A percentile compares a stretch with the other conserved stretches of the same genome.
These are phyloP conservation scores for Rynchops niger DNA, from an alignment of 2,113 vertebrate species.

Conservation along the genomic window DNA sequence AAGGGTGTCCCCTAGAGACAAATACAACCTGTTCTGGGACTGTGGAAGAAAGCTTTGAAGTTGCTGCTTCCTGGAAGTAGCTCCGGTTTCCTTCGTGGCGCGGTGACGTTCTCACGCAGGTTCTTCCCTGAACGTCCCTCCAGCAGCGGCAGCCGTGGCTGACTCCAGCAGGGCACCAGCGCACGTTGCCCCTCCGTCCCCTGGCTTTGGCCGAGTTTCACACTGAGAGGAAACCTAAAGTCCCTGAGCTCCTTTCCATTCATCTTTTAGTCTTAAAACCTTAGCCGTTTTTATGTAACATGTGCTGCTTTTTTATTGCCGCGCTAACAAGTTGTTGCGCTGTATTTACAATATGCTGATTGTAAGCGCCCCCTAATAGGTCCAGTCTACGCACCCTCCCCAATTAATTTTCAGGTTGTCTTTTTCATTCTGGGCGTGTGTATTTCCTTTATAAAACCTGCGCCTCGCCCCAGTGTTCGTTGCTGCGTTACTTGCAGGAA, in stretches of 20 bases:
- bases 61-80: slow-evolving; percentile 32
- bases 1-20: not conserved
- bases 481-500: not conserved
- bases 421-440: not conserved
- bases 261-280: not conserved
- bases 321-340: not conserved
- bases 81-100: not conserved
- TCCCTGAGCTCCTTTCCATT: not conserved
- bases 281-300: slow-evolving; percentile 11
- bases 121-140: not conserved
- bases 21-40: not conserved
- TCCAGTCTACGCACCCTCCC: not conserved
- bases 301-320: slow-evolving; percentile 35
- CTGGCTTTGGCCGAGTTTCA: not conserved
- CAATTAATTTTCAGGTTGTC: not conserved
- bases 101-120: not conserved
- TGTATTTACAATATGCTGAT: not conserved
- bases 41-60: slow-evolving; percentile 26
- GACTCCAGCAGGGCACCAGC: not conserved
- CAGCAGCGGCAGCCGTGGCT: not conserved
- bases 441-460: slow-evolving; percentile 22
- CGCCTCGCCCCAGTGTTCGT: not conserved
- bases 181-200: not conserved
- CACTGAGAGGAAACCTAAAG: not conserved
- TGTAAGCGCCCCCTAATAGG: not conserved